Percentiles rank a stretch among this genome's conserved stretches.
These are phyloP conservation scores for Sebastes taczanowskii DNA, from an alignment of 2,797 vertebrate species.

Conservation along the genomic window DNA sequence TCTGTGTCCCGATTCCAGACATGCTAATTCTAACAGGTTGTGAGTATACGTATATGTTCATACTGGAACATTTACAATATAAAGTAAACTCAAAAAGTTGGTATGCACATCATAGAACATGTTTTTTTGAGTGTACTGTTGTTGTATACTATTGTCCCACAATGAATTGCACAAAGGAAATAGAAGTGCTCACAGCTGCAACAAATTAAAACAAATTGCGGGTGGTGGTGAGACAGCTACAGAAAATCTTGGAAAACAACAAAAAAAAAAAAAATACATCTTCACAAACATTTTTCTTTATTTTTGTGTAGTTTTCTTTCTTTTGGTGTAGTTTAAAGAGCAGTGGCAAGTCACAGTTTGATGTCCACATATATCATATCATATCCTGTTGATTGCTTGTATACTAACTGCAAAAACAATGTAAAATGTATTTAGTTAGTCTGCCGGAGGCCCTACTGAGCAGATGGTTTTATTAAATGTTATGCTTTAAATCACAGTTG, in stretches of 20 bases:
- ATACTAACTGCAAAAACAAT: neutral
- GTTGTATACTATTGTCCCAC: neutral
- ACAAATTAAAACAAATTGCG: neutral
- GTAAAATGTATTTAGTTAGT: neutral
- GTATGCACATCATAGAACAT: neutral
- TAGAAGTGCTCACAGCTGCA: neutral
- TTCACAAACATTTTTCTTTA: neutral
- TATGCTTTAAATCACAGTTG: neutral
- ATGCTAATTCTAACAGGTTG: neutral
- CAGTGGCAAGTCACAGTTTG: neutral
- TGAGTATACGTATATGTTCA: neutral
- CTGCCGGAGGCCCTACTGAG: neutral
- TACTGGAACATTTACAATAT: neutral
- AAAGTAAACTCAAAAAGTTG: neutral
- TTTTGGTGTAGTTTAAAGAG: neutral
- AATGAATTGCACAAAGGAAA: neutral
- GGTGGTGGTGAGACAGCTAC: neutral
- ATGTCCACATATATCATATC: neutral
- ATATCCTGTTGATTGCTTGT: neutral
- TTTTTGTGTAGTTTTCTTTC: neutral
- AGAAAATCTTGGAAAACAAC: neutral
- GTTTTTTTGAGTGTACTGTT: neutral
- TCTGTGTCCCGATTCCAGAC: neutral
- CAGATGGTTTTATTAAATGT: neutral
- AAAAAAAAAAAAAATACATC: neutral